Conservation (phyloP, 2,113 vertebrate genomes). For the Piprites chloris region DNA sequence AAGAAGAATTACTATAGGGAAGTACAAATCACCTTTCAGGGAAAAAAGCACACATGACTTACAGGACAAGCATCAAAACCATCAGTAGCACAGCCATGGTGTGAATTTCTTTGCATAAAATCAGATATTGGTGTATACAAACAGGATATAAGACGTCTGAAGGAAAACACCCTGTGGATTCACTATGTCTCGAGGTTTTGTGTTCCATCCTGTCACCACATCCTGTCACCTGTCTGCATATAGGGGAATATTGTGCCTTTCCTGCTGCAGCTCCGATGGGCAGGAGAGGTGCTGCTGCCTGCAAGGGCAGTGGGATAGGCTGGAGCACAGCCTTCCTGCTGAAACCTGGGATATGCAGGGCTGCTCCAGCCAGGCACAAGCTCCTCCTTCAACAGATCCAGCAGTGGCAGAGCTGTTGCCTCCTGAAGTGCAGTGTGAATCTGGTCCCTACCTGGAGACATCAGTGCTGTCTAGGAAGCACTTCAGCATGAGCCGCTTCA, state of each 20-base stretch:
- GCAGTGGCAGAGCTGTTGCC: not conserved
- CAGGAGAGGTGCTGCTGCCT: not conserved
- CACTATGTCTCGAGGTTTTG: not conserved
- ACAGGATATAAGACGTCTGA: not conserved
- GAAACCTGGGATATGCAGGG: not conserved
- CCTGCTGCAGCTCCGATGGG: not conserved
- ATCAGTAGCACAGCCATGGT: not conserved
- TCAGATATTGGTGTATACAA: not conserved
- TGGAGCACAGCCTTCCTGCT: not conserved
- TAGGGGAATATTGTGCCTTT: not conserved
- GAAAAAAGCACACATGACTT: not conserved
- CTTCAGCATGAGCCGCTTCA: not conserved
- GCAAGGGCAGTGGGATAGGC: not conserved
- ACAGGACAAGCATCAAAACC: not conserved
- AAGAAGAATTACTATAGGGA: not conserved
- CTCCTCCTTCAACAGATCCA: not conserved
- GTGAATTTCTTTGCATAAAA: not conserved
- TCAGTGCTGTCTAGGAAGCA: not conserved
- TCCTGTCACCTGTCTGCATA: fast-evolving
- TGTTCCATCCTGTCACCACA: not conserved
- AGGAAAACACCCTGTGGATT: not conserved
- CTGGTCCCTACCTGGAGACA: not conserved
- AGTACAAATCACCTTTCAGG: not conserved
- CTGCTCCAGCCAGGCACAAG: not conserved
- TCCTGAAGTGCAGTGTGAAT: not conserved